A percentile compares a stretch with the other conserved stretches of the same genome.
Evolutionary conservation across 2,888 invertebrate species (phyloP).

Genomic region (Alsophila aescularia): DNA sequence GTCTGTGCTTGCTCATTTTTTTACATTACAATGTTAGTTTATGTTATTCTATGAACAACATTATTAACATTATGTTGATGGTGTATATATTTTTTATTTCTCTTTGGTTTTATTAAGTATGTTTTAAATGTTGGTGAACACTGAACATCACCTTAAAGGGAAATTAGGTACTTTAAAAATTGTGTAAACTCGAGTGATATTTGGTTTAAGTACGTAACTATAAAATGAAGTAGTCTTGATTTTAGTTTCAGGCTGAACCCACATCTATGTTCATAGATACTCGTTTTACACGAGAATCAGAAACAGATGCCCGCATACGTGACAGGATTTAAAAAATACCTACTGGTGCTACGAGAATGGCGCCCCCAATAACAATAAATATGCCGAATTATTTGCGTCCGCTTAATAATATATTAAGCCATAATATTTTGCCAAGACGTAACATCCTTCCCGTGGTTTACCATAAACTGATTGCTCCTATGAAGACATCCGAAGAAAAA

Average conservation of each 20-base stretch:
- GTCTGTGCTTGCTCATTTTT: no score
- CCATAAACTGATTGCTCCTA: not conserved
- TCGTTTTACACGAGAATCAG: constrained; percentile 10
- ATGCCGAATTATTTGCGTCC: not conserved
- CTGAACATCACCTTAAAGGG: no score
- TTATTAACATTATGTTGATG: no score
- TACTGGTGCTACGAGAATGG: not conserved
- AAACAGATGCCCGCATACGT: not conserved
- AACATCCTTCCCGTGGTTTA: not conserved
- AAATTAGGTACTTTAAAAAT: no score
- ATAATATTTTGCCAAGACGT: not conserved
- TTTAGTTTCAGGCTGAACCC: constrained; percentile 1
- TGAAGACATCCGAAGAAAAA: not conserved
- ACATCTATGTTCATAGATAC: not conserved
- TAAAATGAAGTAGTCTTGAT: not conserved
- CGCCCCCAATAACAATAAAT: not conserved
- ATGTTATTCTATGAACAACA: no score
- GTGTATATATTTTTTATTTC: no score
- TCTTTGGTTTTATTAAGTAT: no score
- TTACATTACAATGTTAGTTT: no score
- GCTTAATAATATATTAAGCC: no score
- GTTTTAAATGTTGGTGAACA: no score
- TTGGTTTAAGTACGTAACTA: no score
- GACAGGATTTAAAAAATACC: not conserved
- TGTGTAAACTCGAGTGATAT: no score